Base-by-base conservation (phyloP, 2,888 invertebrate species). In the Cyaniris semiargus region DNA sequence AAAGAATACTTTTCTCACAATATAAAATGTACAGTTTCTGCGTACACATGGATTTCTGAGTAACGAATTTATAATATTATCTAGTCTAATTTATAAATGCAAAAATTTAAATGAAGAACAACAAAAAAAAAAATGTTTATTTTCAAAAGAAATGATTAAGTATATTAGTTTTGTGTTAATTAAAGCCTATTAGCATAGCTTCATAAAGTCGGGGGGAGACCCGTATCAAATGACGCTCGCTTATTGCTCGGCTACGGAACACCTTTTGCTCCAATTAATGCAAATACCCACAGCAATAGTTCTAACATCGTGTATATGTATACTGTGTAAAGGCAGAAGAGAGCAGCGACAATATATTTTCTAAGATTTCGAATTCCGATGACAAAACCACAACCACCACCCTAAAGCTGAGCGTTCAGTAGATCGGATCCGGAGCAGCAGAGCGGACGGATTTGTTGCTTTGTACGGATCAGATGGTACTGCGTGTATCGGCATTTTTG, bases 241-340 rank as follows among this genome's bases (percentile, higher is more conserved):
- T 70, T 76, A 76, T 70, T 76, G 31, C 60, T 76, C 56, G 38
- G 21, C 58, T 56, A 56, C 71, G 15, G 71, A 71, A 76, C 71
- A 76, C 72, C 72, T 76, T 76, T 81, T 85, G 85, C 87, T 88
- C 87, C 89, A 91, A 90, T 88, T 90, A 91, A 90, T 91, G 90
- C 89, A 90, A 89, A 90, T 90, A 90, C 88, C 88, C 85, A 81
- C 81, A 84, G 87, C 89, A 91, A 91, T 90, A 90, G 89, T 90
- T 88, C 88, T 91, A 89, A 90, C 88, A 89, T 87, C 87, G 88
- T 89, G 88, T 87, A 86, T 85, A 83, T 85, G 83, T 84, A 83
- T 77, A 77, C 77, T 85, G 86, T 85, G 80, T 31, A 82, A 87
- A 88, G 79, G 78, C 75, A 81, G 44, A 78, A 80, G 82, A 83